Evolutionary conservation across 2,888 invertebrate species (phyloP).

Genomic region (Atrina japonica): DNA sequence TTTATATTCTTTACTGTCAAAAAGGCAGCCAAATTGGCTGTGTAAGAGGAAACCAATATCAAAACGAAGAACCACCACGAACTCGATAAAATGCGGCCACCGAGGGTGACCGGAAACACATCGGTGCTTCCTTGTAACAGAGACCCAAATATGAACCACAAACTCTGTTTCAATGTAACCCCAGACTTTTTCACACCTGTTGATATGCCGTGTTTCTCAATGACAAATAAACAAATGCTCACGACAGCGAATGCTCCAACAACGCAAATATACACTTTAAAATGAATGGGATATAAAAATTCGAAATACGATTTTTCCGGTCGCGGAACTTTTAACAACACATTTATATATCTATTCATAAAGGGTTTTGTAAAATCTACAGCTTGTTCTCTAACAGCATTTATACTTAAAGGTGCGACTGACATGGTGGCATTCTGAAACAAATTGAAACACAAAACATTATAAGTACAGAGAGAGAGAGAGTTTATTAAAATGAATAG

Average conservation of each 20-base stretch:
- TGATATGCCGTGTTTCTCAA: slow-evolving; percentile 57
- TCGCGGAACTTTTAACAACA: slow-evolving; percentile 65
- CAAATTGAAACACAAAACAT: not conserved
- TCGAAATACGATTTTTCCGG: slow-evolving; percentile 68
- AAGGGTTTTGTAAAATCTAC: slow-evolving; percentile 77
- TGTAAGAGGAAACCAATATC: slow-evolving; percentile 74
- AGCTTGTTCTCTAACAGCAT: slow-evolving; percentile 67
- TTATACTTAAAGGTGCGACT: slow-evolving; percentile 72
- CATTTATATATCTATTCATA: slow-evolving; percentile 70
- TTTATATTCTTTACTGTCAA: slow-evolving; percentile 74
- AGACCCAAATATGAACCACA: slow-evolving; percentile 74
- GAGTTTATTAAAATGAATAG: too few species aligned
- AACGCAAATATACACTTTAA: slow-evolving; percentile 67
- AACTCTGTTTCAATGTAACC: slow-evolving; percentile 64
- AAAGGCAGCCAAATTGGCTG: slow-evolving; percentile 75
- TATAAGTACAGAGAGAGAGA: not conserved
- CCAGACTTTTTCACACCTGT: slow-evolving; percentile 37
- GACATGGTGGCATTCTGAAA: slow-evolving; percentile 75
- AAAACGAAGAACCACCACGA: slow-evolving; percentile 75
- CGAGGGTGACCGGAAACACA: slow-evolving; percentile 57
- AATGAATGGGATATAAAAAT: slow-evolving; percentile 73
- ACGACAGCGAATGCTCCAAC: slow-evolving; percentile 64
- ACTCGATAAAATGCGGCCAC: slow-evolving; percentile 69
- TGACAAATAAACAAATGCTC: slow-evolving; percentile 63
- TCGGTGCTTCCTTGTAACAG: slow-evolving; percentile 70